Conservation (phyloP, 2,113 vertebrate species). For the Piprites chloris region DNA sequence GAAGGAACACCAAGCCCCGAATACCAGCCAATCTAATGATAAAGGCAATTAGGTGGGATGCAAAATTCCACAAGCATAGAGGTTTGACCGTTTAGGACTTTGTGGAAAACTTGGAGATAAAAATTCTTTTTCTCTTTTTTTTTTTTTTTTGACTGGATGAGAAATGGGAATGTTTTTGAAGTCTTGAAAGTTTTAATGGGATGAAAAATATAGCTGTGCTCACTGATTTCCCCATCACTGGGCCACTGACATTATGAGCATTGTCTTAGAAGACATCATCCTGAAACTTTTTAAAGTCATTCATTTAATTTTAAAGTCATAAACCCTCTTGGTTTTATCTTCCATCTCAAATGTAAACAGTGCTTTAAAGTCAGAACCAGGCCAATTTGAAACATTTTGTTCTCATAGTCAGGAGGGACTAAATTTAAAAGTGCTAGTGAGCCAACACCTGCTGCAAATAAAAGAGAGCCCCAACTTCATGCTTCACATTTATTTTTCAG, state of each 20-base stretch:
- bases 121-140: not conserved
- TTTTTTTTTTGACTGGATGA: not conserved
- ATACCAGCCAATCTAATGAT: not conserved
- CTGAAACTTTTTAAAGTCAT: not conserved
- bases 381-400: constrained; percentile 16
- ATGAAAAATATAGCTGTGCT: not conserved
- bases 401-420: not conserved
- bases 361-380: not conserved
- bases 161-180: not conserved
- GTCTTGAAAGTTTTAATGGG: not conserved
- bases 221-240: not conserved
- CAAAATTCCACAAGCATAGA: not conserved
- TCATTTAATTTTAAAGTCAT: not conserved
- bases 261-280: not conserved
- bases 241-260: not conserved
- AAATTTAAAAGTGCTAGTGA: constrained; percentile 44
- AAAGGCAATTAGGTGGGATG: not conserved
- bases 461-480: not conserved
- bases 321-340: not conserved
- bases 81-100: not conserved
- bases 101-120: not conserved
- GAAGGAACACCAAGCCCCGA: not conserved
- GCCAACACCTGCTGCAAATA: constrained; percentile 8
- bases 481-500: constrained; percentile 12
- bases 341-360: not conserved